A percentile compares a stretch with the other conserved stretches of the same genome.
Evolutionary conservation across 2,888 invertebrate species (phyloP).

Genomic region (Liodrosophila aerea): DNA sequence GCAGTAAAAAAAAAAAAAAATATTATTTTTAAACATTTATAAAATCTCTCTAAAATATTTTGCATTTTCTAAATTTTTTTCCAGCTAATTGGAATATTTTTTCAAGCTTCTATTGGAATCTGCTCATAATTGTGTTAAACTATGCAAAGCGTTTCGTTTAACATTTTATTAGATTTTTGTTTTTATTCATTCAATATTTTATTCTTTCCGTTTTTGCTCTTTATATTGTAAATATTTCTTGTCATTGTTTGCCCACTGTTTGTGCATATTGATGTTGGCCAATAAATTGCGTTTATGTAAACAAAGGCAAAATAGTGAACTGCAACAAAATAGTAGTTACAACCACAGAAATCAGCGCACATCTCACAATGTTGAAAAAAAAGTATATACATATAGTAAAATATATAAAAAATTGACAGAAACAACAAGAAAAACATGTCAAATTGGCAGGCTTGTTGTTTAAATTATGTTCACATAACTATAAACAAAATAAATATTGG

Average conservation of each 20-base stretch:
- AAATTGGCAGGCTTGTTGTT: slow-evolving; percentile 19
- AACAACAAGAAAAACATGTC: slow-evolving; percentile 10
- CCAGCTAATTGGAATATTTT: no score
- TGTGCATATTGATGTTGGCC: neutral
- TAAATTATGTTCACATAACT: slow-evolving; percentile 43
- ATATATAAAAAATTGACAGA: slow-evolving; percentile 2
- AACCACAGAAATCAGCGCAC: slow-evolving; percentile 26
- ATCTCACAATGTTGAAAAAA: slow-evolving; percentile 7
- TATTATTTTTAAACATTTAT: no score
- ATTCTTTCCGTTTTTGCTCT: no score
- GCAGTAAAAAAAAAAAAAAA: no score
- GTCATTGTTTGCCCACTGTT: neutral
- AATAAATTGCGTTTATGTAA: slow-evolving; percentile 19
- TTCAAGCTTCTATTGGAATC: no score
- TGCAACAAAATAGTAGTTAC: slow-evolving; percentile 18
- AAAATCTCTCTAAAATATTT: no score
- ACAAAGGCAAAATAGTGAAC: slow-evolving; percentile 33
- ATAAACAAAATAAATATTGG: slow-evolving; percentile 36
- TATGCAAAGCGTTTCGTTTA: no score
- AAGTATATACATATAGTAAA: slow-evolving; percentile 17
- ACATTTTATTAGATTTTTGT: no score
- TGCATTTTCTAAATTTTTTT: no score
- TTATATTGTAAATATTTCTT: neutral
- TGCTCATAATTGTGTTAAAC: no score
- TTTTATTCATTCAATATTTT: no score